A percentile compares a stretch with the other conserved stretches of the same genome.
Conservation (phyloP, 2,797 vertebrate genomes). For the Falco concolor region DNA sequence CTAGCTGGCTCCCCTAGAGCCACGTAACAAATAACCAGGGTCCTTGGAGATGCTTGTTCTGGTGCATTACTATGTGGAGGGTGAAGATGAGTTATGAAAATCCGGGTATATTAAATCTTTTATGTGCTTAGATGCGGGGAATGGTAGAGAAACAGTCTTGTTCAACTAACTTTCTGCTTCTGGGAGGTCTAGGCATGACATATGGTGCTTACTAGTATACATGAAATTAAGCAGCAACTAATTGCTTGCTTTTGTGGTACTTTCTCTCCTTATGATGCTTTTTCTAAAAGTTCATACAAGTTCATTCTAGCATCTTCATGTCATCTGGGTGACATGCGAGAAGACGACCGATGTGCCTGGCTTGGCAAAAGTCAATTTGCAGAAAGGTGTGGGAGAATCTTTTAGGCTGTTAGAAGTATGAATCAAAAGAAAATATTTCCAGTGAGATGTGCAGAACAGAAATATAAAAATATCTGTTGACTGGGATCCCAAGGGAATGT, state of each 20-base stretch:
- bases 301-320: background rate
- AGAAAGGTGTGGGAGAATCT: background rate
- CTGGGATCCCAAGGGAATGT: conserved; percentile 31
- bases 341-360: background rate
- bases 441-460: background rate
- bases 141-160: background rate
- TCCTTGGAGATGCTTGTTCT: background rate
- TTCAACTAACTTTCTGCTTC: background rate
- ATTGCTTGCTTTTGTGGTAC: background rate
- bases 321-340: background rate
- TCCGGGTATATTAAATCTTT: background rate
- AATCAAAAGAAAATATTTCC: conserved; percentile 20
- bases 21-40: background rate
- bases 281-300: background rate
- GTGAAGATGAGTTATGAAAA: background rate
- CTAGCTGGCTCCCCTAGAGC: background rate
- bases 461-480: conserved; percentile 37
- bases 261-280: background rate
- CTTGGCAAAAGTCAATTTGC: background rate
- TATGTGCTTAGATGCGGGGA: background rate
- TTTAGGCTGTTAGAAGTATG: background rate
- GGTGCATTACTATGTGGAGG: background rate
- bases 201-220: background rate
- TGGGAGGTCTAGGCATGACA: background rate
- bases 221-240: background rate